A percentile compares a stretch with the other conserved stretches of the same genome.
Conservation (phyloP, 1,140 invertebrate species). For the Drosophila chauvacae region DNA sequence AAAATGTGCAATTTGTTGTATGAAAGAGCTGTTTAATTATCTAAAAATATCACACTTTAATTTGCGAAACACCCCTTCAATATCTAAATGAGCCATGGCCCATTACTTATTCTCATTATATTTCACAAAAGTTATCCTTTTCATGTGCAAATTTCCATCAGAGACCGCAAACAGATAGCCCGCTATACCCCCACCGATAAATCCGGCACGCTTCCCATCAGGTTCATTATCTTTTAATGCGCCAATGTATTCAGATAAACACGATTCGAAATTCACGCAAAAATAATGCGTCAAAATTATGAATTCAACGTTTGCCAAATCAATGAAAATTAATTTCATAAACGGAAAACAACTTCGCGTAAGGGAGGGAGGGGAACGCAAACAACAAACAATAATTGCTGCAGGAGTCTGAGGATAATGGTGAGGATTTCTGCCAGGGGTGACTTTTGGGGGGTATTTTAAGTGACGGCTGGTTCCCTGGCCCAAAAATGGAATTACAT, state of each 20-base stretch:
- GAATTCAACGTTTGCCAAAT: constrained; percentile 82
- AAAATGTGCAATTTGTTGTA: too few species aligned
- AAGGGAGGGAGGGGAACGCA: not conserved
- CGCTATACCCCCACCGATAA: constrained; percentile 7
- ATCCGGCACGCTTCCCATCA: constrained; percentile 15
- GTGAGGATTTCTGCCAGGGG: not conserved
- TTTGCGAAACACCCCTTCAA: not conserved
- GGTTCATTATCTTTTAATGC: constrained; percentile 76
- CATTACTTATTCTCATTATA: constrained; percentile 46
- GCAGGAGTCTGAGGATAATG: constrained; percentile 4
- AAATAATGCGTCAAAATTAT: constrained; percentile 83
- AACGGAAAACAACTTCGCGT: constrained; percentile 56
- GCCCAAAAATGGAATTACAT: constrained; percentile 72
- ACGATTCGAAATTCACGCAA: constrained; percentile 76
- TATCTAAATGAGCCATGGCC: constrained; percentile 2
- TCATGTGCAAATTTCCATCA: constrained; percentile 61
- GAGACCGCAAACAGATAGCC: constrained; percentile 3
- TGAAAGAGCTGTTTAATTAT: not conserved
- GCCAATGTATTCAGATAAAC: constrained; percentile 64
- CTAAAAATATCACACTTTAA: constrained; percentile 1
- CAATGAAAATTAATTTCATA: constrained; percentile 81
- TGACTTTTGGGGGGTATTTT: constrained; percentile 15
- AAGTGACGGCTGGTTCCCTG: constrained; percentile 51
- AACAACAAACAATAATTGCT: constrained; percentile 50
- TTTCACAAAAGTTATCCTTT: constrained; percentile 47